Percentiles rank a stretch among this genome's conserved stretches.
phyloP scores from a whole-genome alignment of 2,888 invertebrate genomes.

The Diloba caeruleocephala region DNA sequence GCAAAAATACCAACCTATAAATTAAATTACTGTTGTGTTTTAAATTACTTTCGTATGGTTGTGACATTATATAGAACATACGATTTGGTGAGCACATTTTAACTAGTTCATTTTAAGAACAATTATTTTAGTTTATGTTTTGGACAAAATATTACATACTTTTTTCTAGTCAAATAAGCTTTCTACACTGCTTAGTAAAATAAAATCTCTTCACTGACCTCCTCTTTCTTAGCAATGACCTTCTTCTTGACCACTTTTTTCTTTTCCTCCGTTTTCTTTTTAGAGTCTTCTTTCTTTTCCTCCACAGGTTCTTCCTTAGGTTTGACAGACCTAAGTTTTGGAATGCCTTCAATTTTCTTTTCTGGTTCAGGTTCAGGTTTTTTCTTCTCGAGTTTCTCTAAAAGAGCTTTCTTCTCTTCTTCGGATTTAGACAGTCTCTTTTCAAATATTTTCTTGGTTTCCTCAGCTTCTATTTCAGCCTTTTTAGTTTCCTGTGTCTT shows the following conservation, averaged over 20 bases:
- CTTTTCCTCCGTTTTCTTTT: constrained; percentile 84
- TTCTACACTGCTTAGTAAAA: constrained; percentile 58
- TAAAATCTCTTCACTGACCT: constrained; percentile 72
- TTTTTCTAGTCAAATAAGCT: constrained; percentile 54
- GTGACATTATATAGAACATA: not conserved
- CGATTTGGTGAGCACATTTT: not conserved
- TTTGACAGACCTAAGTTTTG: constrained; percentile 89
- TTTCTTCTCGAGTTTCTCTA: constrained; percentile 86
- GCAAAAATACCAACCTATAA: no score
- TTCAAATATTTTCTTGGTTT: constrained; percentile 82
- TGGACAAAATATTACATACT: constrained; percentile 33
- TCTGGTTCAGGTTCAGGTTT: constrained; percentile 86
- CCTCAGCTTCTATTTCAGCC: constrained; percentile 81
- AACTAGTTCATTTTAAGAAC: not conserved
- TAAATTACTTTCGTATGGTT: constrained; percentile 13
- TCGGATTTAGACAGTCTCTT: constrained; percentile 85
- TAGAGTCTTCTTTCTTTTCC: constrained; percentile 80
- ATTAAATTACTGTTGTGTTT: no score
- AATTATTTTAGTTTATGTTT: constrained; percentile 8
- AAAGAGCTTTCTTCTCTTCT: constrained; percentile 84
- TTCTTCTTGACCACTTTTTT: constrained; percentile 86
- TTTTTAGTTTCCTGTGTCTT: constrained; percentile 75
- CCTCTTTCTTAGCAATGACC: constrained; percentile 83
- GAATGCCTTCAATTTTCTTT: constrained; percentile 90
- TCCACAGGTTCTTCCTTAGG: constrained; percentile 84